Conservation (phyloP, 1,140 invertebrate species). For the Magallana ariakensis region DNA sequence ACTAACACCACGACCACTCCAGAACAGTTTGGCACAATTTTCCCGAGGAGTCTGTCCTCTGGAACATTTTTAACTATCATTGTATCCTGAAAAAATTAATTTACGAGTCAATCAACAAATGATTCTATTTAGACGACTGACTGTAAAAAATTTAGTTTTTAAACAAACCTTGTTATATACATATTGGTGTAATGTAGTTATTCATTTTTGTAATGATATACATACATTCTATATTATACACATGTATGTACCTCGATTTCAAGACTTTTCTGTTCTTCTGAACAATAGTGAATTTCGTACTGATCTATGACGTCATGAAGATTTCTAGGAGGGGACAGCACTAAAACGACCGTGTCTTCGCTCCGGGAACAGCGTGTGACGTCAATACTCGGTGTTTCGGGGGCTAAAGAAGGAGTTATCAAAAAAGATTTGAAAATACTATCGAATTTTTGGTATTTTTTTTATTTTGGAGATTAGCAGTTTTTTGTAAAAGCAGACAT, state of each 20-base stretch:
- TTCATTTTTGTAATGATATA: no score
- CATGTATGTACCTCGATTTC: constrained; percentile 65
- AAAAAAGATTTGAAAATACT: neutral
- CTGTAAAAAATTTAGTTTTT: no score
- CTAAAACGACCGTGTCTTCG: constrained; percentile 69
- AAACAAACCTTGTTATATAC: no score
- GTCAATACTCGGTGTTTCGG: constrained; percentile 70
- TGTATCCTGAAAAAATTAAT: constrained; percentile 60
- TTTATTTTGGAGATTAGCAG: no score
- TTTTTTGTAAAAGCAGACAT: neutral
- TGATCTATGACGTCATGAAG: constrained; percentile 68
- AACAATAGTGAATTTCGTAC: constrained; percentile 69
- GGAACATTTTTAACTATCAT: constrained; percentile 62
- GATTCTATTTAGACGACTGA: no score
- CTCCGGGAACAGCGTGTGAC: constrained; percentile 72
- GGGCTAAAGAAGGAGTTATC: constrained; percentile 62
- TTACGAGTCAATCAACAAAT: no score
- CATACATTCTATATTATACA: no score
- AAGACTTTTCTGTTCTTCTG: constrained; percentile 70
- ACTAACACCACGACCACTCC: constrained; percentile 65
- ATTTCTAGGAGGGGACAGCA: constrained; percentile 62
- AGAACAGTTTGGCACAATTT: constrained; percentile 58
- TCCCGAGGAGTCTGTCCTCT: constrained; percentile 60
- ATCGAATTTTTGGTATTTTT: no score
- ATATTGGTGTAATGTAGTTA: no score